Evolutionary conservation across 1,140 invertebrate species (phyloP).

Genomic region (Psix sp.): DNA sequence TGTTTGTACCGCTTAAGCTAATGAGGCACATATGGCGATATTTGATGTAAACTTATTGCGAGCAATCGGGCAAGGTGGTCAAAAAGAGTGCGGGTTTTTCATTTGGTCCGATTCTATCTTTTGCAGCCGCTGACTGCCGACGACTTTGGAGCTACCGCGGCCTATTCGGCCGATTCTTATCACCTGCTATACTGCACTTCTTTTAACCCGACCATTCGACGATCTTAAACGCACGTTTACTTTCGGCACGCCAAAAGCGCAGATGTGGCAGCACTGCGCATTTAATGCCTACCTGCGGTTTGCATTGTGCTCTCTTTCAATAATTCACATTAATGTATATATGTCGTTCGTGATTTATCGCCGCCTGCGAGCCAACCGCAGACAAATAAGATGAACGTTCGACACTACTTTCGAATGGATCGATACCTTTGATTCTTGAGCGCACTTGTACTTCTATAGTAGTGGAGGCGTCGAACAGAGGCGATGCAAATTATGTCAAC

Average conservation of each 20-base stretch:
- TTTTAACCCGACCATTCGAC: conserved; percentile 24
- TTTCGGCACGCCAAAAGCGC: conserved; percentile 42
- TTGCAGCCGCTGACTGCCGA: conserved; percentile 57
- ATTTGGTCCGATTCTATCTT: conserved; percentile 61
- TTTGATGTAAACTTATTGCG: conserved; percentile 35
- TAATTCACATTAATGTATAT: conserved; percentile 56
- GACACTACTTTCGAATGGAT: conserved; percentile 21
- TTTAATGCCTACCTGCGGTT: conserved; percentile 58
- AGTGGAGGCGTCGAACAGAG: conserved; percentile 19
- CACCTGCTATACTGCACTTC: conserved; percentile 45
- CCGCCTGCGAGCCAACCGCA: conserved; percentile 28
- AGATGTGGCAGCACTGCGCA: conserved; percentile 38
- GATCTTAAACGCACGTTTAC: conserved; percentile 45
- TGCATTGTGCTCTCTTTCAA: conserved; percentile 46
- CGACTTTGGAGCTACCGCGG: conserved; percentile 31
- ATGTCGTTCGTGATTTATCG: conserved; percentile 54
- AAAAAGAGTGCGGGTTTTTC: conserved; percentile 45
- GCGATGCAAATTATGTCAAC: conserved; percentile 33
- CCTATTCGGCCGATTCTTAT: conserved; percentile 43
- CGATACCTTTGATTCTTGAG: conserved; percentile 31
- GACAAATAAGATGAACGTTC: conserved; percentile 43
- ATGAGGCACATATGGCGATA: conserved; percentile 64
- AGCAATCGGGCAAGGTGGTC: conserved; percentile 57
- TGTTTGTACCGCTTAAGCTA: conserved; percentile 65
- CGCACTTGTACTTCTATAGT: conserved; percentile 1